These are phyloP conservation scores for Raja brachyura DNA, from an alignment of 2,113 vertebrate species.

Conservation along the genomic window DNA sequence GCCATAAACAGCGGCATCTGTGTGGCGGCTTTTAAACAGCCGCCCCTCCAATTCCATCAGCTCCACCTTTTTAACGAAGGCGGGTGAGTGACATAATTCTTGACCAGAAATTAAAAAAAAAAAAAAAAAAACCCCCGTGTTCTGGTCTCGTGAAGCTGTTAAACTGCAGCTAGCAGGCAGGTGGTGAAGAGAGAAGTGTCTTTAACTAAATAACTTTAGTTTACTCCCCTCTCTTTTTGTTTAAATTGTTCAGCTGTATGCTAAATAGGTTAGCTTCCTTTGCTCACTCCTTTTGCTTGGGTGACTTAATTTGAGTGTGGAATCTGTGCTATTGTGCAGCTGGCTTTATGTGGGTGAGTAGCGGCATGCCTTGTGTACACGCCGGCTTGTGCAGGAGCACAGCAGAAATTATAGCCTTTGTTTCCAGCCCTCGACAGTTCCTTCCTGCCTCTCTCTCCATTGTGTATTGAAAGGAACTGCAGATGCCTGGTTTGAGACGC, in stretches of 20 bases:
- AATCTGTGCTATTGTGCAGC: constrained; percentile 39
- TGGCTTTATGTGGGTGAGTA: constrained; percentile 25
- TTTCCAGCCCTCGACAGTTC: background rate
- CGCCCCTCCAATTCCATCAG: background rate
- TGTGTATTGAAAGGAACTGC: too few relatives aligned
- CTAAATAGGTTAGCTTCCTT: constrained; percentile 5
- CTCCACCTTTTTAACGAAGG: background rate
- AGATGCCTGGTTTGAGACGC: too few relatives aligned
- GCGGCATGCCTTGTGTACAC: background rate
- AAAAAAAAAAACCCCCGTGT: too few relatives aligned
- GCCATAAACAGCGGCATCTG: background rate
- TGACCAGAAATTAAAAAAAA: background rate
- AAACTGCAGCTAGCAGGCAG: constrained; percentile 1
- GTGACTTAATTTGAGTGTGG: background rate
- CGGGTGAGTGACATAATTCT: background rate
- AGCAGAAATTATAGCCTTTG: constrained; percentile 9
- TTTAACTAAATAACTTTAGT: background rate
- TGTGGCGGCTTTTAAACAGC: background rate
- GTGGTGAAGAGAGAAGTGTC: background rate
- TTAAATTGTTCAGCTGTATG: constrained; percentile 35
- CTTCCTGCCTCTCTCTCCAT: background rate
- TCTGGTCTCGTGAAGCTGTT: background rate
- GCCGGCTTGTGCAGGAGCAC: constrained; percentile 38
- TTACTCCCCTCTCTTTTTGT: background rate
- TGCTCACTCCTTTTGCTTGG: background rate